Evolutionary conservation across 2,113 vertebrate genomes (phyloP).

Genomic region (Pterocles orientalis): DNA sequence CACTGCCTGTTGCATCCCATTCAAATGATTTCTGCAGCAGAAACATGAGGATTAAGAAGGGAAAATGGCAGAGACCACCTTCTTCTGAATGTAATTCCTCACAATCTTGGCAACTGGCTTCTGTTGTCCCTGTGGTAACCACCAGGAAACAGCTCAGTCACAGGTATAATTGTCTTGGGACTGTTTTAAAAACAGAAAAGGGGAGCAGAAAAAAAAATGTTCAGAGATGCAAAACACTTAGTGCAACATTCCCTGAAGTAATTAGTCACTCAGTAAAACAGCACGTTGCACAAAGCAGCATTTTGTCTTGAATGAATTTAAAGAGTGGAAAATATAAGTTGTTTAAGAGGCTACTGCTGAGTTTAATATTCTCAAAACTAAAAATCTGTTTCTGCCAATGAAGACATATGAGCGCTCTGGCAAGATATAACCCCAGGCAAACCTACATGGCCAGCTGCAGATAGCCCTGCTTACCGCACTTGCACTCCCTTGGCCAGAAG

Average conservation of each 20-base stretch:
- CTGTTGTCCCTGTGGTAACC: not conserved
- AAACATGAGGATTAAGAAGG: not conserved
- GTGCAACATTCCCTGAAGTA: not conserved
- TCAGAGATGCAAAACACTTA: not conserved
- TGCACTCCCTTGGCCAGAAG: not conserved
- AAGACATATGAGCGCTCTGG: not conserved
- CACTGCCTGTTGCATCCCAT: not conserved
- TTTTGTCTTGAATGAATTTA: not conserved
- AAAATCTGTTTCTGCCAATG: not conserved
- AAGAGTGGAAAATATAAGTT: not conserved
- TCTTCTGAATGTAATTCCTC: not conserved
- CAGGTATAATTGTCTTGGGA: not conserved
- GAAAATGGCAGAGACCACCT: not conserved
- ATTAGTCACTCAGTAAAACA: not conserved
- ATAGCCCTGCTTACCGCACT: not conserved
- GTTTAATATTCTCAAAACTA: not conserved
- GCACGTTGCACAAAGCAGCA: not conserved
- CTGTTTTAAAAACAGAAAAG: not conserved
- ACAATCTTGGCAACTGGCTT: not conserved
- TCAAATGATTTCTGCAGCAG: not conserved
- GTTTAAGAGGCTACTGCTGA: not conserved
- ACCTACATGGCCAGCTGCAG: not conserved
- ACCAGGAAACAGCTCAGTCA: not conserved
- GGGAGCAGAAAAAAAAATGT: not conserved
- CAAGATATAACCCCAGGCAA: not conserved